These are phyloP conservation scores for Epinephelus malabaricus DNA, from an alignment of 2,797 vertebrate species.

Conservation along the genomic window DNA sequence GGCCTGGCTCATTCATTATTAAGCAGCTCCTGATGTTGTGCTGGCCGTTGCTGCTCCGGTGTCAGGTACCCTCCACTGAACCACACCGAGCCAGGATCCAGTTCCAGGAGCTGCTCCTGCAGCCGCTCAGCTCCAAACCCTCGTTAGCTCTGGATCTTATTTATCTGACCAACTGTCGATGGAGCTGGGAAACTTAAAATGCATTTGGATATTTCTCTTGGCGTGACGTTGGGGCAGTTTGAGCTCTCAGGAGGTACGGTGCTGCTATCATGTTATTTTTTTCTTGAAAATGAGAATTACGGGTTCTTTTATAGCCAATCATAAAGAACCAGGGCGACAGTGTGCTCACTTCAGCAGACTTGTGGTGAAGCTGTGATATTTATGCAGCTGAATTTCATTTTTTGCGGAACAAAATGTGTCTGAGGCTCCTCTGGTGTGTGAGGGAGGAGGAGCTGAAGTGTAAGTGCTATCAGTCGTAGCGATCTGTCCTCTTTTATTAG, in stretches of 20 bases:
- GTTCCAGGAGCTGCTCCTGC: conserved; percentile 56
- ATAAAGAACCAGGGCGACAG: conserved; percentile 55
- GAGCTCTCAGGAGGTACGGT: conserved; percentile 75
- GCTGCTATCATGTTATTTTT: conserved; percentile 44
- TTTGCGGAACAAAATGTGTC: neutral
- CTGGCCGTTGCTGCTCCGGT: conserved; percentile 76
- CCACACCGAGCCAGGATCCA: conserved; percentile 71
- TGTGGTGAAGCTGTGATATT: conserved; percentile 62
- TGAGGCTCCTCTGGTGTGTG: conserved; percentile 28
- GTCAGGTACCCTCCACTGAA: conserved; percentile 83
- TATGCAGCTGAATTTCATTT: conserved; percentile 58
- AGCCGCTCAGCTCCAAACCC: conserved; percentile 15
- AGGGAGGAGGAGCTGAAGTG: conserved; percentile 15
- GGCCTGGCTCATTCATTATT: conserved; percentile 82
- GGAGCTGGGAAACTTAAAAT: conserved; percentile 56
- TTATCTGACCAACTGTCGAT: conserved; percentile 45
- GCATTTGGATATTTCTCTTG: conserved; percentile 76
- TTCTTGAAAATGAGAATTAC: conserved; percentile 51
- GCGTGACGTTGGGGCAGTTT: conserved; percentile 37
- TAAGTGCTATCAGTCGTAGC: conserved; percentile 15
- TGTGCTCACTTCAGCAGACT: conserved; percentile 60
- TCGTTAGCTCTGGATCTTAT: conserved; percentile 39
- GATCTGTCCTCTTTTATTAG: conserved; percentile 56
- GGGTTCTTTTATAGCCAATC: conserved; percentile 51
- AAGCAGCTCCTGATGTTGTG: conserved; percentile 73